Conservation (phyloP, 2,888 invertebrate species). For the Rhyacophila evoluta region DNA sequence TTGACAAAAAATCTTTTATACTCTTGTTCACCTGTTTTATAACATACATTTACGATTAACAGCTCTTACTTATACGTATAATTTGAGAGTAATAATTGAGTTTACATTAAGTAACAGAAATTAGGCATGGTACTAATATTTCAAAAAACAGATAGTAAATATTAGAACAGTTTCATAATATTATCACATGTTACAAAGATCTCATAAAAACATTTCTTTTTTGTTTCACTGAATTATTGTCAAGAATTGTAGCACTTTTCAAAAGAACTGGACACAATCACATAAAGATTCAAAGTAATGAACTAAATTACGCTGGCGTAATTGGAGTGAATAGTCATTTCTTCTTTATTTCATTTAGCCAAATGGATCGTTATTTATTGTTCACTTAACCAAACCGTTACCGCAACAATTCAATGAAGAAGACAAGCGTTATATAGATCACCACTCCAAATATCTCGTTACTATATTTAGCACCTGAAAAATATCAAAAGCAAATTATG, state of each 20-base stretch:
- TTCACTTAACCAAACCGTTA: background rate
- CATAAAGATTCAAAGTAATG: background rate
- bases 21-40: background rate
- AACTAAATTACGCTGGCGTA: background rate
- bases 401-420: constrained; percentile 6
- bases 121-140: background rate
- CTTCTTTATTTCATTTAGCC: background rate
- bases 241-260: constrained; percentile 43
- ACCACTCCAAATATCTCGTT: background rate
- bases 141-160: background rate
- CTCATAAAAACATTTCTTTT: background rate
- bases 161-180: background rate
- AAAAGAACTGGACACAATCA: constrained; percentile 14
- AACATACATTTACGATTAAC: constrained; percentile 4
- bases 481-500: background rate
- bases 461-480: constrained; percentile 9
- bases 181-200: background rate
- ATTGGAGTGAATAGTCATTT: constrained; percentile 1
- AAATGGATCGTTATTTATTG: too few species aligned
- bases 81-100: background rate
- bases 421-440: constrained; percentile 1
- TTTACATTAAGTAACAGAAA: background rate
- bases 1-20: background rate
- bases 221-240: constrained; percentile 46
- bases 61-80: background rate